Evolutionary conservation across 2,888 invertebrate species (phyloP).

Genomic region (Monochamus alternatus): DNA sequence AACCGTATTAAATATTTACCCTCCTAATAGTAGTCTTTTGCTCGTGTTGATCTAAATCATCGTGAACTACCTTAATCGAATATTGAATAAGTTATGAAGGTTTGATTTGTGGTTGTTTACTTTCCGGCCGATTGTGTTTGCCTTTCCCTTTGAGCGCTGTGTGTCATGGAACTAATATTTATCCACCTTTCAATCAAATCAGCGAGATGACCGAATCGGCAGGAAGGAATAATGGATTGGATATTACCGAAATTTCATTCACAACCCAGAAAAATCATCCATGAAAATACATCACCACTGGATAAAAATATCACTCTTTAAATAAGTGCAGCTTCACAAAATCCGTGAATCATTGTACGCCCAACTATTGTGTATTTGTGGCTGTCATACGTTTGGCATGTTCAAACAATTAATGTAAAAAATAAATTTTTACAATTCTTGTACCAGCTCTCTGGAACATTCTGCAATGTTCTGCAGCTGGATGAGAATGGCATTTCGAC

Average conservation of each 20-base stretch:
- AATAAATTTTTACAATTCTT: no score
- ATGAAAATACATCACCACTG: no score
- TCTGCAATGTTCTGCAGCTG: no score
- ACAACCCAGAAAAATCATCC: background rate
- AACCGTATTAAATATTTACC: slow-evolving; percentile 66
- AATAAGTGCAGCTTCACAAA: no score
- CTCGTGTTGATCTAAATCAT: slow-evolving; percentile 67
- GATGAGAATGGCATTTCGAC: no score
- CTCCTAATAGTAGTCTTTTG: slow-evolving; percentile 67
- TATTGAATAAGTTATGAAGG: slow-evolving; percentile 64
- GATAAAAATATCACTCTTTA: no score
- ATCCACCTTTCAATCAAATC: slow-evolving; percentile 45
- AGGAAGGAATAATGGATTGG: slow-evolving; percentile 15
- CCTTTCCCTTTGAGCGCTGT: slow-evolving; percentile 40
- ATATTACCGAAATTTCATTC: background rate
- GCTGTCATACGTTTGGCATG: no score
- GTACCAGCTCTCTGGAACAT: no score
- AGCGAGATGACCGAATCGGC: slow-evolving; percentile 36
- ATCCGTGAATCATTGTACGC: no score
- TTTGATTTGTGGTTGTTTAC: slow-evolving; percentile 63
- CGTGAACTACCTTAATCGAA: slow-evolving; percentile 66
- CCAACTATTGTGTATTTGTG: no score
- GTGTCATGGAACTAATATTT: slow-evolving; percentile 45
- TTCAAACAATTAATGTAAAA: no score
- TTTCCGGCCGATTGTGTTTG: slow-evolving; percentile 44